Evolutionary conservation across 2,113 vertebrate species (phyloP), one percentile per base, ranked within the genome.

Genomic region (Chitala chitala): DNA sequence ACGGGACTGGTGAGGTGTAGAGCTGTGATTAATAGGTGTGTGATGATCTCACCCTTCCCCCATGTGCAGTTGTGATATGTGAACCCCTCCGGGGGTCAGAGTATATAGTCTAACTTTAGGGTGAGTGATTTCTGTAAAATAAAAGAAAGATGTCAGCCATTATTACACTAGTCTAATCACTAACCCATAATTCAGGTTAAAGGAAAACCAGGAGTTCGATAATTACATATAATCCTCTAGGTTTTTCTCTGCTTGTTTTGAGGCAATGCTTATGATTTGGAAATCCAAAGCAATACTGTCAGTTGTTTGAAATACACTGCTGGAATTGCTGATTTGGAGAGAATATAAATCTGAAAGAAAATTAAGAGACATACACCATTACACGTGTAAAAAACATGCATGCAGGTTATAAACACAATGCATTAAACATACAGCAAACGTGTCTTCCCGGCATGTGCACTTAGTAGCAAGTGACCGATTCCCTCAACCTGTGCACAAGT

Each of bases 101-200:
- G n/a, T 40, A 13, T 26, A 8, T 13, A 68, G 13, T n/a, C 64
- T 36, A 50, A 63, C 72, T 61, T 63, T 63, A 24, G 29, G 72
- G 51, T 73, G 71, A 73, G 56, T 15, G 15, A 63, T 63, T 63
- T 17, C 15, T 48, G 56, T 61, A 59, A 72, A 72, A 54, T 58
- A 42, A 44, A 12, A 53, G 46, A 51, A 69, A 69, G 15, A 51
- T n/a, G 56, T 48, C 56, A 64, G 51, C 9, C 20, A 73, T 64
- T 40, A 64, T 63, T 64, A 51, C n/a, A 63, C 58, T 31, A 46
- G 24, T 29, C 24, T 44, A 61, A 73, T 73, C 26, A 51, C 26
- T 73, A 63, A 50, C 42, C 40, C 58, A 63, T 50, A 50, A 48
- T 63, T 63, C 26, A 63, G 20, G 58, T 63, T 64, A 73, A 73